Base-by-base conservation (phyloP, 2,888 invertebrate genomes). In the Diplazon laetatorius region DNA sequence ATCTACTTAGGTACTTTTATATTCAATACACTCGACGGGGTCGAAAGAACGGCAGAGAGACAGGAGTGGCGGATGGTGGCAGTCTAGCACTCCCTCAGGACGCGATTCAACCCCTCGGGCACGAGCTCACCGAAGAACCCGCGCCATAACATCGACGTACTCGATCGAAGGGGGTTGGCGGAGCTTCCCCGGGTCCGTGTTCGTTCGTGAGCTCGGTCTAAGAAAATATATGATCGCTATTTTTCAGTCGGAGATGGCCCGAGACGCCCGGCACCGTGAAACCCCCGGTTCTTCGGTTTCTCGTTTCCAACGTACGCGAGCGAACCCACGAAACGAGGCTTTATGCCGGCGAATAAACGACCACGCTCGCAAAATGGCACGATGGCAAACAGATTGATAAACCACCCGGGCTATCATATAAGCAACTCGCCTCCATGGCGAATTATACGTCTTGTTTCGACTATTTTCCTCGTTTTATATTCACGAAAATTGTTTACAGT, bases 1-100 rank as follows among this genome's bases (percentile, higher is more conserved):
- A 87, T 89, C 89, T 88, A 88, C 89, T 89, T 89, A 87, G 87
- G 82, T 88, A 84, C 89, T 89, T 89, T 90, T 89, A 89, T 89
- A 90, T 90, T 90, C 89, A 89, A 90, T 89, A 90, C 89, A 88
- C 88, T 87, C 82, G 88, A 71, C 86, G 83, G 84, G 81, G 84
- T 30, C 30, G 30, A 30, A 30, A 30, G 30, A 30, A 30, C 30
- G 30, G 6, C 9, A 62, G 66, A 59, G 74, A 70, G 55, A 39
- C 59, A 63, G 22, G 39, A 63, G 71, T 20, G 74, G 77, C 80
- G 80, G 83, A 82, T 74, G 80, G 68, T 66, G 78, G 74, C 78
- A 55, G 84, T 85, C 84, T 86, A 87, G 88, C 86, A 89, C 88
- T 89, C 89, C 89, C 89, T 71, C 60, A 87, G 87, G 89, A 88